These are phyloP conservation scores for Eupithecia abbreviata DNA, from an alignment of 2,888 invertebrate species.

Conservation along the genomic window DNA sequence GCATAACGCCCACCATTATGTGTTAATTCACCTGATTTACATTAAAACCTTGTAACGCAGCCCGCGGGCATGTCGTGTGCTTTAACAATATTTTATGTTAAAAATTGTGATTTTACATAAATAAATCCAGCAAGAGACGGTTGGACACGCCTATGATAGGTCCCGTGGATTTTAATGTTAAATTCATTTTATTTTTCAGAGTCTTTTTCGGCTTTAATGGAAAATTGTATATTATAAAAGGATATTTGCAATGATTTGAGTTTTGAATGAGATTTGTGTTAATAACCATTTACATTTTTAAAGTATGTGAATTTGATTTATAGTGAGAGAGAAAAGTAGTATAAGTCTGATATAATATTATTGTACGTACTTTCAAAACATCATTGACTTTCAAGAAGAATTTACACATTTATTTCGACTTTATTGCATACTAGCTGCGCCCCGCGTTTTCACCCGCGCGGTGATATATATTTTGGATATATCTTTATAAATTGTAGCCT, in stretches of 20 bases:
- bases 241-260: no score
- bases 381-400: no score
- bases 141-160: background rate
- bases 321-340: background rate
- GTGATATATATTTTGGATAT: no score
- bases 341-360: background rate
- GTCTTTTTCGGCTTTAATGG: background rate
- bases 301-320: no score
- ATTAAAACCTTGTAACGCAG: conserved; percentile 19
- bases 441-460: background rate
- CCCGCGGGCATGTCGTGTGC: conserved; percentile 12
- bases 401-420: background rate
- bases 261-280: no score
- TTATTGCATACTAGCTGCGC: background rate
- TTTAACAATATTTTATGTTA: conserved; percentile 38
- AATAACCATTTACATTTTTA: no score
- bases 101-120: conserved; percentile 3
- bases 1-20: conserved; percentile 22
- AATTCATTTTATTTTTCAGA: background rate
- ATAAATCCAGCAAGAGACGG: background rate
- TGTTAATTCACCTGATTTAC: conserved; percentile 29
- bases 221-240: background rate
- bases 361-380: background rate
- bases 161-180: background rate
- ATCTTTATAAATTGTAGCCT: no score